A percentile compares a stretch with the other conserved stretches of the same genome.
These are phyloP conservation scores for Glandiceps talaboti DNA, from an alignment of 53 echinoderm and acorn worm genomes.

Conservation along the genomic window DNA sequence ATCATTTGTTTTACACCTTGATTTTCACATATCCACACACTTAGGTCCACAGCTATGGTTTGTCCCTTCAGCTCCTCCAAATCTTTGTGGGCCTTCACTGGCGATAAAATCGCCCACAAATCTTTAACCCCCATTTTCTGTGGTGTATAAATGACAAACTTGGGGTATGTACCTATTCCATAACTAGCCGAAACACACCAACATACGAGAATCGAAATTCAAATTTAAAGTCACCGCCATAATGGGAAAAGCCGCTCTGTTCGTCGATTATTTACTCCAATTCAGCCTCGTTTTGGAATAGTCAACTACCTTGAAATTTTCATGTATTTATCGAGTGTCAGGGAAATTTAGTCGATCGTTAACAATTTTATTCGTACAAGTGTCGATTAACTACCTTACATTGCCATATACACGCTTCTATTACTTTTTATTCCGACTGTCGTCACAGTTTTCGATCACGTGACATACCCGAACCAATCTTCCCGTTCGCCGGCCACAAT, in stretches of 20 bases:
- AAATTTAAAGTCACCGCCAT: neutral
- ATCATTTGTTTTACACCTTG: constrained; percentile 55
- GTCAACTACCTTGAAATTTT: no score
- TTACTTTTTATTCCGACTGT: no score
- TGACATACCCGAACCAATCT: neutral
- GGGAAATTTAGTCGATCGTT: no score
- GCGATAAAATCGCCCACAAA: constrained; percentile 71
- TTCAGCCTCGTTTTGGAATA: neutral
- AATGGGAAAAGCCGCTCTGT: neutral
- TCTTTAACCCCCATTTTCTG: constrained; percentile 79
- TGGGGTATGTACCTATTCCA: no score
- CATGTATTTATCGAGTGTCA: no score
- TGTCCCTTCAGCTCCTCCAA: constrained; percentile 42
- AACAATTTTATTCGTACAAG: no score
- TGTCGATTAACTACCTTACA: no score
- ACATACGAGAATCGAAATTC: no score
- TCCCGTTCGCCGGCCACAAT: neutral
- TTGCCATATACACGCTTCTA: no score
- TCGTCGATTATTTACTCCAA: neutral
- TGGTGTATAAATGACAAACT: no score
- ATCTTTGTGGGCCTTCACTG: constrained; percentile 39
- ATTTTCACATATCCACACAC: constrained; percentile 88
- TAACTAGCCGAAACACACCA: no score
- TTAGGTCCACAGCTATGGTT: constrained; percentile 66
- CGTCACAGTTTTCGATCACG: no score